Evolutionary conservation across 2,797 vertebrate species (phyloP).

Genomic region (Carduelis carduelis): DNA sequence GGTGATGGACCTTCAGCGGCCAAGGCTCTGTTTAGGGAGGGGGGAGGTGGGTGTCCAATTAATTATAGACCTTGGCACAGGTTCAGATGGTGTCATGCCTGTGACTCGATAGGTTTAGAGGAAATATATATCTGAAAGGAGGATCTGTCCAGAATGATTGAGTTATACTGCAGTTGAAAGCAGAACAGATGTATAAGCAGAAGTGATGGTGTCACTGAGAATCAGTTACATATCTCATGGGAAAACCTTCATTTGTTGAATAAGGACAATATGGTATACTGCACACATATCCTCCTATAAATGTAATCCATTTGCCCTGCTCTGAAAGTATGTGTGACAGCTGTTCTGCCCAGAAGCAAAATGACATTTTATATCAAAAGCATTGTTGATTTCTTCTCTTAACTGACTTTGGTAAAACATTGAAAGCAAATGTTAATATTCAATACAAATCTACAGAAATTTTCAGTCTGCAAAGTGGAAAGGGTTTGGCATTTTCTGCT

Average conservation of each 20-base stretch:
- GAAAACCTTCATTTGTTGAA: conserved; percentile 80
- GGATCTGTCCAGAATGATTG: conserved; percentile 65
- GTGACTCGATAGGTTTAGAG: conserved; percentile 60
- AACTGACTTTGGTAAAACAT: neutral
- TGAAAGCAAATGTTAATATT: neutral
- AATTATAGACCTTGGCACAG: conserved; percentile 37
- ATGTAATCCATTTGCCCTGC: conserved; percentile 46
- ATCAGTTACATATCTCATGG: conserved; percentile 72
- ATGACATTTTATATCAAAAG: conserved; percentile 24
- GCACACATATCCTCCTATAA: conserved; percentile 18
- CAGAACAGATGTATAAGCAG: conserved; percentile 78
- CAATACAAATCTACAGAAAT: neutral
- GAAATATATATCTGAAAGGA: conserved; percentile 65
- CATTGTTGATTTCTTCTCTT: conserved; percentile 9
- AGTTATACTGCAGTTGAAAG: conserved; percentile 65
- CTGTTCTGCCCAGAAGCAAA: conserved; percentile 56
- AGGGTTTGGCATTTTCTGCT: neutral
- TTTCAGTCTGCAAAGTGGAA: neutral
- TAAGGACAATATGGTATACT: conserved; percentile 73
- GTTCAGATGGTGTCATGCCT: conserved; percentile 58
- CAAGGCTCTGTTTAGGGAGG: neutral
- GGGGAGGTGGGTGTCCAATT: conserved; percentile 34
- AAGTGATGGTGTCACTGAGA: conserved; percentile 65
- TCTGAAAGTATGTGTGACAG: conserved; percentile 40
- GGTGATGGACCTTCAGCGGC: neutral